phyloP scores from a whole-genome alignment of 2,113 vertebrate species.

The Chlamydotis undulata region DNA sequence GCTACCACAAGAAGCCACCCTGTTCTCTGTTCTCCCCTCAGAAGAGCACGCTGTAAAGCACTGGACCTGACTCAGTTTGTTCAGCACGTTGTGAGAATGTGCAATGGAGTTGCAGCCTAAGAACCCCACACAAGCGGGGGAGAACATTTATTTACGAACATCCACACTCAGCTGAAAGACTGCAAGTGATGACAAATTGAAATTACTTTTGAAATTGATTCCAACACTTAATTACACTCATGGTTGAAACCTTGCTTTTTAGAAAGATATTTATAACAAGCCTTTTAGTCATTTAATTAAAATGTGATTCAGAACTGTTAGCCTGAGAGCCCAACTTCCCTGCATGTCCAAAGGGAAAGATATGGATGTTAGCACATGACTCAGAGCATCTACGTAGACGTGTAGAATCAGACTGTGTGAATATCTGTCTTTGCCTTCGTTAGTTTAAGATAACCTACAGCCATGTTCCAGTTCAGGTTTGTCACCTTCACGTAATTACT shows the following conservation, averaged over 20 bases:
- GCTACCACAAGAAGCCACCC: not conserved
- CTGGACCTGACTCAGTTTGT: not conserved
- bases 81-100: not conserved
- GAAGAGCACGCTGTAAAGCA: not conserved
- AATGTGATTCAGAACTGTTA: not conserved
- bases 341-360: not conserved
- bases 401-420: not conserved
- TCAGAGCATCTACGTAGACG: not conserved
- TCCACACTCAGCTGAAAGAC: not conserved
- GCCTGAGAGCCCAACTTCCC: not conserved
- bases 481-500: not conserved
- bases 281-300: conserved; percentile 36
- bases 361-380: not conserved
- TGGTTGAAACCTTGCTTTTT: not conserved
- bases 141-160: not conserved
- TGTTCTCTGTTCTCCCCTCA: not conserved
- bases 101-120: not conserved
- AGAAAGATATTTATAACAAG: conserved; percentile 1
- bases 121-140: not conserved
- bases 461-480: not conserved
- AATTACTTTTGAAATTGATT: conserved; percentile 13
- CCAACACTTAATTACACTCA: not conserved
- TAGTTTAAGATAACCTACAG: not conserved
- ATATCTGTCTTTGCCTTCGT: not conserved
- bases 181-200: not conserved